Evolutionary conservation across 2,888 invertebrate species (phyloP).

Genomic region (Icerya purchasi): DNA sequence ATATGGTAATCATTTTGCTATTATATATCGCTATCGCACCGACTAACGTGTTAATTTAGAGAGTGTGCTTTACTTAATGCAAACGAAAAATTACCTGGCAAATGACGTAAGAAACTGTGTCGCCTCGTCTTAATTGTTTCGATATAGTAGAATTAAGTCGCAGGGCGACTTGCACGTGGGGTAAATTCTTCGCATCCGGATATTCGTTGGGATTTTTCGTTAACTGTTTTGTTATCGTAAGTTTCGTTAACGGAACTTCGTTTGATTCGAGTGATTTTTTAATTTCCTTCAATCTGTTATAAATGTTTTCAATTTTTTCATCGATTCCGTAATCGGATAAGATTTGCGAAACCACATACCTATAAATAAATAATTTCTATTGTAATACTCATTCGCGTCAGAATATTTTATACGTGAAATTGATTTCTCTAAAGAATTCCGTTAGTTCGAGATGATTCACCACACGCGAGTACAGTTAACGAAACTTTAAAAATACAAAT

Average conservation of each 20-base stretch:
- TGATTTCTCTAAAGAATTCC: no score
- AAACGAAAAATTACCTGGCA: conserved; percentile 43
- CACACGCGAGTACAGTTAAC: no score
- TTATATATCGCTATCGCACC: no score
- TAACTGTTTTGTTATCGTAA: conserved; percentile 81
- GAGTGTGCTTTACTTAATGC: no score
- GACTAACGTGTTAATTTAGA: no score
- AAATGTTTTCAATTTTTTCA: conserved; percentile 65
- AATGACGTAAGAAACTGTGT: conserved; percentile 86
- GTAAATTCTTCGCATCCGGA: conserved; percentile 53
- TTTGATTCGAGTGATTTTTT: conserved; percentile 43
- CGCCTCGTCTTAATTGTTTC: conserved; percentile 70
- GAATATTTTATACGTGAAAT: no score
- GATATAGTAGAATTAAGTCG: conserved; percentile 56
- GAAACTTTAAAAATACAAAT: no score
- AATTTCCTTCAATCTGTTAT: conserved; percentile 52
- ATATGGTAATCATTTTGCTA: no score
- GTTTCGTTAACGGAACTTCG: conserved; percentile 47
- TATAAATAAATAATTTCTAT: conserved; percentile 19
- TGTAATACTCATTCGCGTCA: no score
- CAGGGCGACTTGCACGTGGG: conserved; percentile 82
- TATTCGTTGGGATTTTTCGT: conserved; percentile 88
- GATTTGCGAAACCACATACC: conserved; percentile 59
- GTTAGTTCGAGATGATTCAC: no score
- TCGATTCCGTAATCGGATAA: conserved; percentile 57